Evolutionary conservation across 2,888 invertebrate genomes (phyloP).

Genomic region (Caprella mutica): DNA sequence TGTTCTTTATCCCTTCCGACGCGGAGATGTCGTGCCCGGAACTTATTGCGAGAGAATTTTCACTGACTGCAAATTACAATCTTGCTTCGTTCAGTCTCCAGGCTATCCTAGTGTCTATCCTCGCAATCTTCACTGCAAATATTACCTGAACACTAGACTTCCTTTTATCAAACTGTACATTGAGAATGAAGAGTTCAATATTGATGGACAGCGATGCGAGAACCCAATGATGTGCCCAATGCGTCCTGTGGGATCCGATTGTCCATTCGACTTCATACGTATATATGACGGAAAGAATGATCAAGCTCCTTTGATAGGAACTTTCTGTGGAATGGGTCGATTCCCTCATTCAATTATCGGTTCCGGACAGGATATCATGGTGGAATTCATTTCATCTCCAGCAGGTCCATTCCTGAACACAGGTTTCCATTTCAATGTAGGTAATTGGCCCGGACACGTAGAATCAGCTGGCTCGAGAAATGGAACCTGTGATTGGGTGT

Average conservation of each 20-base stretch:
- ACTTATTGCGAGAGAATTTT: slow-evolving; percentile 45
- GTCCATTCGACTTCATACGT: slow-evolving; percentile 96
- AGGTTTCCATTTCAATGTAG: slow-evolving; percentile 88
- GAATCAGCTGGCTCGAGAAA: slow-evolving; percentile 69
- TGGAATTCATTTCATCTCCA: slow-evolving; percentile 38
- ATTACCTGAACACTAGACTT: slow-evolving; percentile 72
- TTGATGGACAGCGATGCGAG: slow-evolving; percentile 84
- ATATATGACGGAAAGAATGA: slow-evolving; percentile 89
- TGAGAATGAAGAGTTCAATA: slow-evolving; percentile 86
- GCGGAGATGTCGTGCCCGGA: slow-evolving; percentile 78
- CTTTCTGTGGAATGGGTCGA: slow-evolving; percentile 92
- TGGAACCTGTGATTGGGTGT: slow-evolving; percentile 73
- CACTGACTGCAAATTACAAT: slow-evolving; percentile 51
- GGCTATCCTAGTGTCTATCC: slow-evolving; percentile 88
- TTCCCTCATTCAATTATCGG: slow-evolving; percentile 89
- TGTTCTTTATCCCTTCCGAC: slow-evolving; percentile 76
- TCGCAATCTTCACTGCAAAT: slow-evolving; percentile 77
- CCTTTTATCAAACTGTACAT: slow-evolving; percentile 75
- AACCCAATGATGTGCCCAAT: slow-evolving; percentile 91
- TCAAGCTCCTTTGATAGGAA: slow-evolving; percentile 79
- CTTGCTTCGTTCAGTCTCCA: slow-evolving; percentile 86
- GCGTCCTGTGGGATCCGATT: slow-evolving; percentile 76
- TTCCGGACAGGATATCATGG: slow-evolving; percentile 50
- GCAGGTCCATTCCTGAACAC: slow-evolving; percentile 66
- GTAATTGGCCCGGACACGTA: slow-evolving; percentile 85